Evolutionary conservation across 1,140 invertebrate species (phyloP).

Genomic region (Brachionus plicatilis): DNA sequence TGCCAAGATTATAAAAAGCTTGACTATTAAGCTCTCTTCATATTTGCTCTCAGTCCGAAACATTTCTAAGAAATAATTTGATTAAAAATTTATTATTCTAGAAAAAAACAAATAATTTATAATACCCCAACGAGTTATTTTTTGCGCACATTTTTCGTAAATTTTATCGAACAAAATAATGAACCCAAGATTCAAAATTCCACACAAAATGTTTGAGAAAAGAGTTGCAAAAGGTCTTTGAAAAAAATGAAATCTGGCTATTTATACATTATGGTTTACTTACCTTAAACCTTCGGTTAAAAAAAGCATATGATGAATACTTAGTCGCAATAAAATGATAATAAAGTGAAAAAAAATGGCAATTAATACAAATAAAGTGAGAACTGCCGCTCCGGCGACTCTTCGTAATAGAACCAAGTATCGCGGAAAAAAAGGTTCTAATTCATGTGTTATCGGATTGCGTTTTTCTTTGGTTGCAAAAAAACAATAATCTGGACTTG

Average conservation of each 20-base stretch:
- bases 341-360: background rate
- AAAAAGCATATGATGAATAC: slow-evolving; percentile 22
- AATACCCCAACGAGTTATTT: slow-evolving; percentile 38
- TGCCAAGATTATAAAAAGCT: slow-evolving; percentile 95
- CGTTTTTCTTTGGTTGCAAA: slow-evolving; percentile 50
- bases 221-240: slow-evolving; percentile 22
- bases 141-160: slow-evolving; percentile 25
- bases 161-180: slow-evolving; percentile 20
- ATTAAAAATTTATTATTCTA: slow-evolving; percentile 25
- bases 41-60: slow-evolving; percentile 92
- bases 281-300: slow-evolving; percentile 33
- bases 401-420: background rate
- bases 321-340: background rate
- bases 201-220: slow-evolving; percentile 19
- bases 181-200: slow-evolving; percentile 20
- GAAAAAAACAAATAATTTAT: background rate
- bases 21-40: slow-evolving; percentile 89
- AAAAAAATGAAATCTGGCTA: too few relatives aligned
- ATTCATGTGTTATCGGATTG: slow-evolving; percentile 56
- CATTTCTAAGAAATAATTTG: slow-evolving; percentile 63
- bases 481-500: slow-evolving; percentile 53
- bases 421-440: slow-evolving; percentile 62
- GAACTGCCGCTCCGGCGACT: background rate
- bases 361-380: background rate
- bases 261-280: background rate